Base-by-base conservation (phyloP, 1,140 invertebrate genomes). In the Branchinecta lynchi region DNA sequence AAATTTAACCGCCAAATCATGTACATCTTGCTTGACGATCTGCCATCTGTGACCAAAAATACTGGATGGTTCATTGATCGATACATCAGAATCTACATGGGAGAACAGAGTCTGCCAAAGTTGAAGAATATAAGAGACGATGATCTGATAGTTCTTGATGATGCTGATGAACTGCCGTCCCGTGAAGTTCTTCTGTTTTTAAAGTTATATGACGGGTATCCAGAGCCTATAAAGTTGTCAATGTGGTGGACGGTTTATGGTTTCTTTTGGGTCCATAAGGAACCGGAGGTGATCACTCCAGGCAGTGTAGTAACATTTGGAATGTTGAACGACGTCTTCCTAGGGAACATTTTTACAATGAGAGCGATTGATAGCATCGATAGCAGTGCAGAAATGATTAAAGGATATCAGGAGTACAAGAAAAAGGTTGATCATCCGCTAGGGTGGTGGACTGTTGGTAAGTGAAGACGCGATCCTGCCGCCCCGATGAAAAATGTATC, bases 241-340 rank as follows among this genome's bases (percentile, higher is more conserved):
- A 73, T 86, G n/a, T 80, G 84, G 71, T 86, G 84, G 81, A 85
- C 82, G 3, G 83, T 87, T 2, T 87, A 83, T 74, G 86, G 86
- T 10, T 87, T 86, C 72, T 87, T 82, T 73, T 87, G 85, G 85
- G n/a, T 79, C 79, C 43, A 81, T 79, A 0, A 82, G 77, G 68
- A 81, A 80, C 3, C 72, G 82, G 7, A 77, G 78, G 15, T 77
- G 81, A 44, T 76, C 81, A 32, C 75, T 75, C 7, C 77, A 80
- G 69, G 75, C 73, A 44, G 76, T 74, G 66, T 71, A 76, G n/a
- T 43, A 46, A 15, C 67, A 70, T 10, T 66, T 77, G 60, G 77
- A 79, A 73, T 76, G 68, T 21, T 79, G 66, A 76, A 76, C 32
- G 72, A 73, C 43, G 51, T 66, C 10, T 71, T 43, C n/a, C 7